A percentile compares a stretch with the other conserved stretches of the same genome.
phyloP scores from a whole-genome alignment of 1,140 invertebrate genomes.

The Diuraphis noxia region DNA sequence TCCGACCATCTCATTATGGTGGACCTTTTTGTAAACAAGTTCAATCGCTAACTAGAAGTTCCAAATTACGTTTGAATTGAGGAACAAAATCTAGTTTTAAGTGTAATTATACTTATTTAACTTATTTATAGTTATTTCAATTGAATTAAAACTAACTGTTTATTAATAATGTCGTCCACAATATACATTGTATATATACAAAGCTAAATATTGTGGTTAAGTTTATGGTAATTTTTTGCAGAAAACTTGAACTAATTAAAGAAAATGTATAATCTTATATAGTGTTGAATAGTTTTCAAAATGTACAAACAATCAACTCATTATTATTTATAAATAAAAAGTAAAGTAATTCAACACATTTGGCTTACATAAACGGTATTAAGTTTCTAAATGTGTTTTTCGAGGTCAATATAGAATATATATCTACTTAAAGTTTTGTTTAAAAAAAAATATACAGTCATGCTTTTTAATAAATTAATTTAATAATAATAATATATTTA shows the following conservation, averaged over 20 bases:
- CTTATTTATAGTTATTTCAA: background rate
- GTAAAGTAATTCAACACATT: background rate
- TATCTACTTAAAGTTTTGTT: background rate
- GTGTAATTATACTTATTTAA: background rate
- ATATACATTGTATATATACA: background rate
- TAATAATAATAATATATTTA: background rate
- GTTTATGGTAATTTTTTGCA: background rate
- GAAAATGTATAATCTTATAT: background rate
- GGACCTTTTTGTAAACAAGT: background rate
- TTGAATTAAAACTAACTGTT: background rate
- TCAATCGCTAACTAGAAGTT: background rate
- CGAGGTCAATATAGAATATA: background rate
- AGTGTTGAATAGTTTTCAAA: background rate
- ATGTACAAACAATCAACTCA: background rate
- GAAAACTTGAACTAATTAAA: background rate
- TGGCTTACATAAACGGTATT: background rate
- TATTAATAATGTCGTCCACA: background rate
- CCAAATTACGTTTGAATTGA: background rate
- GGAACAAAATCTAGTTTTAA: background rate
- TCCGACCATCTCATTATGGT: background rate
- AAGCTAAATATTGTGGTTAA: background rate
- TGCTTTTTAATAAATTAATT: background rate
- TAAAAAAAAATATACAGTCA: background rate
- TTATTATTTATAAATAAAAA: constrained; percentile 5
- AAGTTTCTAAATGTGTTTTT: background rate